These are phyloP conservation scores for Caretta caretta DNA, from an alignment of 2,113 vertebrate species.

Conservation along the genomic window DNA sequence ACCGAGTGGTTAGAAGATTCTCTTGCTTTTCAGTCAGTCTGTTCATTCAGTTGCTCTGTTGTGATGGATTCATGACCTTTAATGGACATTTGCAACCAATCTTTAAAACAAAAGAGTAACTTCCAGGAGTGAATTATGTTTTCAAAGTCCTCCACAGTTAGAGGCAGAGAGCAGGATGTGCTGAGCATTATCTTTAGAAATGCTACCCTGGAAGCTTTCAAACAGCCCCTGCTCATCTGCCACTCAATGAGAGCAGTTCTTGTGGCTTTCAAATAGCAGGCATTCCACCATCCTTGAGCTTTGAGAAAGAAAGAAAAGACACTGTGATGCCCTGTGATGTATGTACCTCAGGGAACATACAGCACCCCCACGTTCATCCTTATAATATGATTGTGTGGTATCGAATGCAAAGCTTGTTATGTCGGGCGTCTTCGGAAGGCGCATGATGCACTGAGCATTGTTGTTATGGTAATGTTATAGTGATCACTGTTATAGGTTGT, in stretches of 20 bases:
- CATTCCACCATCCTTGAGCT: neutral
- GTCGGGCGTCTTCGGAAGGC: too few species aligned
- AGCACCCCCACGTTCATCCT: too few species aligned
- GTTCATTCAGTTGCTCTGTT: neutral
- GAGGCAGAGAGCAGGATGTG: neutral
- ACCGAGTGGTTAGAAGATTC: neutral
- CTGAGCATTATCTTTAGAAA: neutral
- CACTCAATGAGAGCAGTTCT: neutral
- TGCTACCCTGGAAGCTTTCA: neutral
- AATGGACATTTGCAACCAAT: neutral
- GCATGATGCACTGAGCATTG: too few species aligned
- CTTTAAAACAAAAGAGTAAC: neutral
- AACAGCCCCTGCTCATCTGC: neutral
- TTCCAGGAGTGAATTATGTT: neutral
- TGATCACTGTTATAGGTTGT: too few species aligned
- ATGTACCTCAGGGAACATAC: too few species aligned
- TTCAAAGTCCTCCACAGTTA: neutral
- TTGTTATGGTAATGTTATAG: too few species aligned
- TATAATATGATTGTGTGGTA: too few species aligned
- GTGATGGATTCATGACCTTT: neutral
- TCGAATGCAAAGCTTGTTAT: too few species aligned
- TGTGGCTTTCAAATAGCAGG: neutral
- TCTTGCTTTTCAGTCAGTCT: neutral
- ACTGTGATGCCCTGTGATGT: too few species aligned
- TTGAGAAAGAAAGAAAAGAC: neutral